Evolutionary conservation across 2,888 invertebrate genomes (phyloP), one percentile per base, ranked within the genome.

Genomic region (Junonia oenone): DNA sequence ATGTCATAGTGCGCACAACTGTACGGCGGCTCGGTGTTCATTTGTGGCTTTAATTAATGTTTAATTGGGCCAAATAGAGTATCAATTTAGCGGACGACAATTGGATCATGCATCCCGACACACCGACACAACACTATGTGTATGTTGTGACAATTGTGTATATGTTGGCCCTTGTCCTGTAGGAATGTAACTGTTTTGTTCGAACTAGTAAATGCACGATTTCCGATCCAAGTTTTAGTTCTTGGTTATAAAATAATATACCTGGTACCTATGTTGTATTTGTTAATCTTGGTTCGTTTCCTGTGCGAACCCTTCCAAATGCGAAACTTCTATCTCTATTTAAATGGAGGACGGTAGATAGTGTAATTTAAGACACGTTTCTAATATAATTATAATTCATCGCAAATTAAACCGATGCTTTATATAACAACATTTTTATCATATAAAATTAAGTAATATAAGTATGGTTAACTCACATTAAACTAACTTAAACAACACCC

Each of bases 31-130:
- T 78, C 80, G 72, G 76, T 81, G 81, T 86, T 86, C 85, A 87
- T 87, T 89, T 85, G 78, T 75, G 75, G 73, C 79, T 81, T 77
- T 87, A 89, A 89, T 89, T 88, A 87, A 84, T 82, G 83, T 76
- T 84, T 85, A 89, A 88, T 89, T 87, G 88, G 84, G 76, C 83
- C 81, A 84, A 88, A 88, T 87, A 83, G 86, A 84, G 84, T 85
- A 85, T 83, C 85, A 86, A 86, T 86, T 87, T 84, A 86, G 84
- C 79, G 76, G 73, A 80, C 79, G 74, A 66, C 86, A 86, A 87
- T 86, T 85, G 85, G 83, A 85, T 86, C 87, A 83, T 81, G 82
- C 79, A 75, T 76, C 78, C 76, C 73, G 73, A 69, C 69, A 64
- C 67, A 62, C 52, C 56, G 56, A 17, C 55, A 54, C 51, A 45